Conservation (phyloP, 2,113 vertebrate genomes). For the Melanocharis versteri region DNA sequence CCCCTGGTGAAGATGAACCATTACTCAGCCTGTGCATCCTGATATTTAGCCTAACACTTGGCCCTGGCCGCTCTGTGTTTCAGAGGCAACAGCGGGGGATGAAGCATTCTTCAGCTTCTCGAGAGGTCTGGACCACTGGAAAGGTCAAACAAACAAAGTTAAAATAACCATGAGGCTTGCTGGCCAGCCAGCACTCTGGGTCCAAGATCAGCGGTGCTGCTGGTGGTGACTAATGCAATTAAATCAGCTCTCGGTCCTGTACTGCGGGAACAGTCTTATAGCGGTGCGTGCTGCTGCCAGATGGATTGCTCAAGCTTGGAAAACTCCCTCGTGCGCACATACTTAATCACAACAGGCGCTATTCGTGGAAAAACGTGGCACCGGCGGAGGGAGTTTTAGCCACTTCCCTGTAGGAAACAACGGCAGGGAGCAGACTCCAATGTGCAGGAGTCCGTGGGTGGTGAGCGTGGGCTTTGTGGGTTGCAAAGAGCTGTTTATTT, state of each 20-base stretch:
- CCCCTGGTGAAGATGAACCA: background rate
- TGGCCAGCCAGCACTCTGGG: constrained; percentile 25
- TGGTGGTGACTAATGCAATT: constrained; percentile 68
- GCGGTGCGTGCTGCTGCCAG: constrained; percentile 47
- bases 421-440: background rate
- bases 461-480: background rate
- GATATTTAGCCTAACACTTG: background rate
- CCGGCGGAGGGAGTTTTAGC: background rate
- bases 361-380: constrained; percentile 59
- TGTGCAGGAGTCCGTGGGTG: rapidly evolving
- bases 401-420: constrained; percentile 3
- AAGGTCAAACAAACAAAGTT: constrained; percentile 39
- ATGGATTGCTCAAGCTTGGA: constrained; percentile 76
- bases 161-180: constrained; percentile 15
- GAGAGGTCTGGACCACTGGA: constrained; percentile 14
- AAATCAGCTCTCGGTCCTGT: constrained; percentile 32
- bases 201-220: constrained; percentile 52
- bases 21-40: background rate
- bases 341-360: constrained; percentile 55
- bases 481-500: background rate
- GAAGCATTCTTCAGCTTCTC: background rate
- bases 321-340: constrained; percentile 28
- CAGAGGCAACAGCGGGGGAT: background rate
- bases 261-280: constrained; percentile 40
- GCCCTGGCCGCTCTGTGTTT: background rate